Evolutionary conservation across 2,888 invertebrate species (phyloP).

Genomic region (Caenorhabditis drosophilae): DNA sequence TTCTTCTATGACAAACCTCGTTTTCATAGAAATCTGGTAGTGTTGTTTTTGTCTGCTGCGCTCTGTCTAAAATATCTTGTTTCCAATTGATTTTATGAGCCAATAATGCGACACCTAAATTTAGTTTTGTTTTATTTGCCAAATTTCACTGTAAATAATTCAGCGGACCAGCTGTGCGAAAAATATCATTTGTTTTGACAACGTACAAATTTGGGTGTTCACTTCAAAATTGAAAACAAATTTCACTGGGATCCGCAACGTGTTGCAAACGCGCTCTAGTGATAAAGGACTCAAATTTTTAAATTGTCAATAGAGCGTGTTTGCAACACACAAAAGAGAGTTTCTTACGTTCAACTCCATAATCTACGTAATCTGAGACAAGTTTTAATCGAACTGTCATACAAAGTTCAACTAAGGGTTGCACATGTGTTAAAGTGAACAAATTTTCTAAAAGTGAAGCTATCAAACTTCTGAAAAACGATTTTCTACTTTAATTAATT

Average conservation of each 20-base stretch:
- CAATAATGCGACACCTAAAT: slow-evolving; percentile 46
- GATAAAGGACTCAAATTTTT: no score
- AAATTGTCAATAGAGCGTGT: no score
- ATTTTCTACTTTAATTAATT: slow-evolving; percentile 4
- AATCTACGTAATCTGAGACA: slow-evolving; percentile 56
- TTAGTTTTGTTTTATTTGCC: not conserved
- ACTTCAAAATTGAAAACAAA: no score
- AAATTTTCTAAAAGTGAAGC: slow-evolving; percentile 58
- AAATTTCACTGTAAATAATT: no score
- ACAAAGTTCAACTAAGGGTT: slow-evolving; percentile 65
- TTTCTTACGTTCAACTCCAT: slow-evolving; percentile 43
- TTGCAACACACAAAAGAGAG: no score
- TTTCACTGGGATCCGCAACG: no score
- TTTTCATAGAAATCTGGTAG: slow-evolving; percentile 68
- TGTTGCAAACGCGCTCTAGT: no score
- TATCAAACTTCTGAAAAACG: slow-evolving; percentile 55
- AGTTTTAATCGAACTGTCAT: slow-evolving; percentile 63
- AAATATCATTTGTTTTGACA: no score
- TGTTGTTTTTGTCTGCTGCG: slow-evolving; percentile 58
- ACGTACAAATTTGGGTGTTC: no score
- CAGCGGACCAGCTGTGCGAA: no score
- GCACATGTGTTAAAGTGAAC: slow-evolving; percentile 54
- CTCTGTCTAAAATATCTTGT: slow-evolving; percentile 55
- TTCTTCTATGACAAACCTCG: slow-evolving; percentile 40
- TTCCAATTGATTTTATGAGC: slow-evolving; percentile 65